Evolutionary conservation across 1,140 invertebrate genomes (phyloP), one percentile per base, ranked within the genome.

Genomic region (Kradibia gibbosae): DNA sequence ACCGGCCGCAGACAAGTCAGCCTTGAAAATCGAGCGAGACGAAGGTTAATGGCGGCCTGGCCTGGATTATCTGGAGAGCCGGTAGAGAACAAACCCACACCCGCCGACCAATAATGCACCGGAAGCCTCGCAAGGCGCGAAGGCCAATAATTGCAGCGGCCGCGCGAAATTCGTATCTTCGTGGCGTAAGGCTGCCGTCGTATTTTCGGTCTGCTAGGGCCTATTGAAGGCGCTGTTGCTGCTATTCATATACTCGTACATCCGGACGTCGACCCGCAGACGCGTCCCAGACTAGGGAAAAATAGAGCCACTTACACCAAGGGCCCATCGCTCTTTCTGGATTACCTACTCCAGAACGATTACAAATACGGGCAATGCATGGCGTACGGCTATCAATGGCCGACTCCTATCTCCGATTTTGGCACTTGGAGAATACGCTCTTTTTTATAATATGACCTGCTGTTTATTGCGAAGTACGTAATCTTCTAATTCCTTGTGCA

Each of bases 241-340:
- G 89, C 89, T 91, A 91, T 91, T 91, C 88, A 86, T 89, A 88
- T 86, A 83, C 88, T 25, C 36, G 45, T n/a, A n/a, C 25, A 25
- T 15, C 67, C 62, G 90, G 89, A 85, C 90, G 88, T 90, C 90
- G 90, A 91, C 90, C 90, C 88, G 88, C 86, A 90, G 90, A 91
- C 89, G 85, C 85, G 87, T 89, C 87, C 88, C 88, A 91, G 89
- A 91, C 90, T 89, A 85, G 83, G 85, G 84, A 34, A 87, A 88
- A 88, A 81, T 84, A 84, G 84, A 83, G 85, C 84, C 48, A 48
- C 34, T 7, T 1, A 42, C 39, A 2, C 57, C n/a, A 25, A 25
- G 8, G 31, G n/a, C 28, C 25, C 28, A 3, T 62, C 57, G n/a
- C 57, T 34, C n/a, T 34, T 62, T 25, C 25, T 25, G 25, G 57